Evolutionary conservation across 2,888 invertebrate species (phyloP), one percentile per base, ranked within the genome.

Genomic region (Drosophila robusta): DNA sequence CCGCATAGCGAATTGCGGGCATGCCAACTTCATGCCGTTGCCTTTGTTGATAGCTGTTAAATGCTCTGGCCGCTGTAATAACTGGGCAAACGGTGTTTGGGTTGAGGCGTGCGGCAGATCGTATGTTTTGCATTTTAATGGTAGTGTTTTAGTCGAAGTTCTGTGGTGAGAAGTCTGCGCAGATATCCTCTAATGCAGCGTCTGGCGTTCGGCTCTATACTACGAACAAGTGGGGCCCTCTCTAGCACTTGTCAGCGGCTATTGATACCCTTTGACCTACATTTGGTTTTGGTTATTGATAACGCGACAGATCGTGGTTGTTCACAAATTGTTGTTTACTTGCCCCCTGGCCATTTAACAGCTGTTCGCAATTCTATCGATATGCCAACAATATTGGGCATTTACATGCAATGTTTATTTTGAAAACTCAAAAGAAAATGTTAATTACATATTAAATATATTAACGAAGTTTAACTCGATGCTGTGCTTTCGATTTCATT

Each of bases 251-350:
- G 45, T 24, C 14, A 4, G 36, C 24, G 39, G 49, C 7, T 8
- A 12, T 34, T 52, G 77, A 78, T 78, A 78, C 42, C 67, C 77
- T 69, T 18, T 76, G 62, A 78, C 76, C 77, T 79, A 62, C 56
- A 61, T 70, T 77, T 64, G 38, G 45, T 14, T 14, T 6, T 16
- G 44, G n/a, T 55, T 44, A 44, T 47, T 74, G 75, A 58, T 65
- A 70, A 76, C 34, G 78, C 58, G 29, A 32, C 41, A 42, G 11
- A 41, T 22, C 12, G 22, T 22, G 18, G 24, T 34, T 22, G 26
- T 22, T 12, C 16, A 38, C 7, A 57, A 65, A 41, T 29, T 16
- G 32, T 45, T 64, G 60, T 62, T 75, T 67, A 76, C 75, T 69
- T 75, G 69, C 58, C 58, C 32, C 50, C 62, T 42, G 34, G 29